Base-by-base conservation (phyloP, 1,140 invertebrate genomes). In the Drosophila micromelanica region DNA sequence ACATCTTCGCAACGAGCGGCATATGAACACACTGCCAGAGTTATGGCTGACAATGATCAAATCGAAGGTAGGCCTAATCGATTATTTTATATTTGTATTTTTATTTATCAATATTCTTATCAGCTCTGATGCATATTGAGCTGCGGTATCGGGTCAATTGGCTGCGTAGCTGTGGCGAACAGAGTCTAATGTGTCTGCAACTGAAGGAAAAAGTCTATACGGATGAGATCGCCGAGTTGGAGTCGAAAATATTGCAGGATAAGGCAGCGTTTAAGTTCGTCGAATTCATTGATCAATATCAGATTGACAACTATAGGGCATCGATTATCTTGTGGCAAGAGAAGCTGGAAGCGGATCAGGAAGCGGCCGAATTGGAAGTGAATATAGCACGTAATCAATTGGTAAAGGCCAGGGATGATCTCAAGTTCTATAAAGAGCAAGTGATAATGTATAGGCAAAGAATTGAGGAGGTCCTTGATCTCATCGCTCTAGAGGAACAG, bases 121-220 rank as follows among this genome's bases (percentile, higher is more conserved):
- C 2, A 86, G 81, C 59, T 27, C 2, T 43, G 6, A 45, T 72
- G 20, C 82, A 78, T 6, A 76, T 86, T 5, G 55, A 81, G 15
- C 2, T 75, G 48, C 62, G 82, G 1, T 86, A 86, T 43, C 74
- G 63, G 0, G 30, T 59, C 6, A 81, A 78, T 12, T 86, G 81
- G 78, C 12, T 75, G 8, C 67, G 30, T 8, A 72, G 65, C 43
- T 52, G 20, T 40, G 45, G 32, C 1, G 81, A 86, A 6, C 78
- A 86, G 38, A 5, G 23, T 27, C 4, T 55, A 9, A 23, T 56
- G 59, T 13, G 11, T 7, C 0, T 54, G 0, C n/a, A 48, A 6
- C 7, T 6, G 20, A 77, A 67, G 23, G 78, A 80, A 45, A 17
- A 65, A 1, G 6, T 8, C 0, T 15, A 72, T 27, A 12, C 3